Conservation (phyloP, 2,888 invertebrate species). For the Hyles lineata region DNA sequence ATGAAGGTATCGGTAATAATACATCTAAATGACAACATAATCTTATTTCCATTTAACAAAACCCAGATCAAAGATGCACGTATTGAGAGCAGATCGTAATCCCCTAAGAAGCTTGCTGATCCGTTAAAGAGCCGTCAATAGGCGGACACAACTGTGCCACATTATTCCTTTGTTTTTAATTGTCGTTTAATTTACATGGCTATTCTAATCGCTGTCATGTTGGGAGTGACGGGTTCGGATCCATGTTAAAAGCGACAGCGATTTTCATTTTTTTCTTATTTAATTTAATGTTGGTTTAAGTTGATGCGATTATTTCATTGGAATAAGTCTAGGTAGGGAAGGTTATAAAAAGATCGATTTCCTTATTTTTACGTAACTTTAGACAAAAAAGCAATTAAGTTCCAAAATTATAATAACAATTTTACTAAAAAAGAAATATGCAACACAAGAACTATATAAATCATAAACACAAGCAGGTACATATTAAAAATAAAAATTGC, state of each 20-base stretch:
- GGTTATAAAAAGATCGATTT: too few species aligned
- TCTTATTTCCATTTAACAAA: neutral
- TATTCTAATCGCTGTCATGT: slow-evolving; percentile 47
- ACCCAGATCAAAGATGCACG: neutral
- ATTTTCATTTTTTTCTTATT: neutral
- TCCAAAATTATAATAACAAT: too few species aligned
- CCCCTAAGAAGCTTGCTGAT: slow-evolving; percentile 14
- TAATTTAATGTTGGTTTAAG: neutral
- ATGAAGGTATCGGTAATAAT: neutral
- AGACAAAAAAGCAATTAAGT: too few species aligned
- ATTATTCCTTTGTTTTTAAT: slow-evolving; percentile 43
- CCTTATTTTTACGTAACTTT: too few species aligned
- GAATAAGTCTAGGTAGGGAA: too few species aligned
- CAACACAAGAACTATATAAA: too few species aligned
- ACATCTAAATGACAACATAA: neutral
- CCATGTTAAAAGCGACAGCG: neutral
- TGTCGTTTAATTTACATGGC: slow-evolving; percentile 44
- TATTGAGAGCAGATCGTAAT: slow-evolving; percentile 12
- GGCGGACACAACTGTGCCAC: slow-evolving; percentile 31
- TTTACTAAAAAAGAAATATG: too few species aligned
- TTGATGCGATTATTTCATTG: too few species aligned
- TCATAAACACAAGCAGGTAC: too few species aligned
- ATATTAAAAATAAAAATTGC: too few species aligned
- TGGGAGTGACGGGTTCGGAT: slow-evolving; percentile 17
- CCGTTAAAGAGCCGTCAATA: slow-evolving; percentile 21